Conservation (phyloP, 2,113 vertebrate genomes). For the Ceyx melanurus region DNA sequence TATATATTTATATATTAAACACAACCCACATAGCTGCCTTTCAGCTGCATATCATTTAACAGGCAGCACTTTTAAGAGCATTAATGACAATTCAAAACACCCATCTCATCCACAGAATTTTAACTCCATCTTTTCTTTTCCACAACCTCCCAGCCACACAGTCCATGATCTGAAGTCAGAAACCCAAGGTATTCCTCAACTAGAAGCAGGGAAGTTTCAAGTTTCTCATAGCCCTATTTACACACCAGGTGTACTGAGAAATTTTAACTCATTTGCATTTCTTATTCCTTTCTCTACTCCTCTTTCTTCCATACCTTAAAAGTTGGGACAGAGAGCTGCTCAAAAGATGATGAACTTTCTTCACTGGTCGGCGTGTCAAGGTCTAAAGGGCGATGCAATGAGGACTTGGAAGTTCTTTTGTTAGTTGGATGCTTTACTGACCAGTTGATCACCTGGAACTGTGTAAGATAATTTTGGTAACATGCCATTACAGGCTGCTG, state of each 20-base stretch:
- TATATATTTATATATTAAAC: not conserved
- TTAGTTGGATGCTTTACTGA: slow-evolving; percentile 92
- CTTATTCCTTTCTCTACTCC: not conserved
- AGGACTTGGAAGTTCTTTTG: slow-evolving; percentile 97
- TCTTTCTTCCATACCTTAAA: slow-evolving; percentile 85
- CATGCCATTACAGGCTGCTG: slow-evolving; percentile 94
- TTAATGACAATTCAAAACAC: not conserved
- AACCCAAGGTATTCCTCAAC: not conserved
- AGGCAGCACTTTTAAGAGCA: not conserved
- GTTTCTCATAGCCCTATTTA: not conserved
- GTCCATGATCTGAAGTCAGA: not conserved
- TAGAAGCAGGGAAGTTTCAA: not conserved
- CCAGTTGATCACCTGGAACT: slow-evolving; percentile 96
- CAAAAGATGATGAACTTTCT: slow-evolving; percentile 89
- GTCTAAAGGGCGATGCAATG: slow-evolving; percentile 93
- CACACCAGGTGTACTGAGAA: not conserved
- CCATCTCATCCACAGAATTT: not conserved
- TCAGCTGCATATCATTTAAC: not conserved
- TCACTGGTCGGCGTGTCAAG: slow-evolving; percentile 95
- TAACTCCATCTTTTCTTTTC: not conserved
- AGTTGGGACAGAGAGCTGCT: slow-evolving; percentile 89
- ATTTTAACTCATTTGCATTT: not conserved
- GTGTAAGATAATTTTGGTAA: slow-evolving; percentile 92
- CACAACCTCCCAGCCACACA: not conserved
- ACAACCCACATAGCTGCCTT: not conserved